Evolutionary conservation across 2,113 vertebrate genomes (phyloP), one percentile per base, ranked within the genome.

Genomic region (Tragulus kanchil): DNA sequence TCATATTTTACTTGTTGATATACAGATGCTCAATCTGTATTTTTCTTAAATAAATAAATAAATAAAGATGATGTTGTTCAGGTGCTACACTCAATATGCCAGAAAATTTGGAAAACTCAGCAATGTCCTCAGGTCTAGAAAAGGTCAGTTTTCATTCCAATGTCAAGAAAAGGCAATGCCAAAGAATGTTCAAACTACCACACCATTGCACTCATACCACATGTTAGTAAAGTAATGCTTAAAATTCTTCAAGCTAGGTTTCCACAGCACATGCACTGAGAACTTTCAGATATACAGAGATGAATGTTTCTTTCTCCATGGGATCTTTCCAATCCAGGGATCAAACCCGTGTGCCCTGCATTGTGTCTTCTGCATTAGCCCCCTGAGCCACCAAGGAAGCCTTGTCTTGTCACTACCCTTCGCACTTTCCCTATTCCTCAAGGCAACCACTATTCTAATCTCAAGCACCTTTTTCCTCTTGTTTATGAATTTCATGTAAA

Each of bases 401-500:
- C 36, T 42, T 42, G 21, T 71, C n/a, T 71, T 71, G 23, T 71
- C 67, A 11, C 67, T 71, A 42, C n/a, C 17, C 21, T 71, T 42
- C 17, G 21, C 36, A 9, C 19, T 42, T 71, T 89, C 21, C n/a
- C 9, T 82, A 36, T 85, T 94, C 71, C 16, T 91, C 61, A 67
- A 61, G 15, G 16, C 56, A 84, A 71, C 3, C n/a, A 78, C 12
- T 25, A 48, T 79, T 94, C 31, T 89, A 5, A 97, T 42, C 54
- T 58, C 36, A 90, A 87, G 56, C 0, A 23, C 19, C 25, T 50
- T 54, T 88, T 75, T 87, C 94, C 42, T n/a, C 4, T 31, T 64
- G 13, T 23, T 92, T 93, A 92, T 96, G 16, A 94, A 89, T 17
- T 93, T 78, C 52, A 26, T 52, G 15, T 36, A 90, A 78, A n/a